These are phyloP conservation scores for Antennarius maculatus DNA, from an alignment of 2,797 vertebrate genomes.

Conservation along the genomic window DNA sequence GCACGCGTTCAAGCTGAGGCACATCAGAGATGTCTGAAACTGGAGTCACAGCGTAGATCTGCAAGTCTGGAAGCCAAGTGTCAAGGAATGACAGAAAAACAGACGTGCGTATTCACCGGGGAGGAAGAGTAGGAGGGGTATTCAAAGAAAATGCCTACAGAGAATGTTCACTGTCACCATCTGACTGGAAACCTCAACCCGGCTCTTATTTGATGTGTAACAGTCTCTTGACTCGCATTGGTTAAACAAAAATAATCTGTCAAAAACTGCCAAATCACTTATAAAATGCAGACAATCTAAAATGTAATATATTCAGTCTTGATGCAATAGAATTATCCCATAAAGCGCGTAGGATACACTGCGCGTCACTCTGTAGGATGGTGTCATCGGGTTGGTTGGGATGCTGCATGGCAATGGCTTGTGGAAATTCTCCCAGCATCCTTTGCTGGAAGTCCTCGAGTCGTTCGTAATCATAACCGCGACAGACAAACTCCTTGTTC, in stretches of 20 bases:
- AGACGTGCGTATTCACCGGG: conserved; percentile 39
- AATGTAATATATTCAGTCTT: no score
- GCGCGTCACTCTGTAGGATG: conserved; percentile 94
- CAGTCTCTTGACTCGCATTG: background rate
- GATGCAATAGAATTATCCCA: background rate
- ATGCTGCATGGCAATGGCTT: conserved; percentile 99
- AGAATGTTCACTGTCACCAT: conserved; percentile 14
- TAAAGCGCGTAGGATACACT: conserved; percentile 89
- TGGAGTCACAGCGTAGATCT: conserved; percentile 97
- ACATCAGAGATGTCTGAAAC: conserved; percentile 94
- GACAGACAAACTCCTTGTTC: conserved; percentile 99
- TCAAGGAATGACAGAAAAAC: conserved; percentile 83
- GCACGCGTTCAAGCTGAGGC: conserved; percentile 95
- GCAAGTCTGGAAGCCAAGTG: conserved; percentile 86
- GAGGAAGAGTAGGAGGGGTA: conserved; percentile 5
- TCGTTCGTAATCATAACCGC: conserved; percentile 96
- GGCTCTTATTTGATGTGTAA: background rate
- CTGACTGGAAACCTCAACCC: conserved; percentile 8
- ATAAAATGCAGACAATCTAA: no score
- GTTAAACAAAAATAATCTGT: no score
- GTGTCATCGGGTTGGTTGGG: conserved; percentile 97
- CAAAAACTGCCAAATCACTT: no score
- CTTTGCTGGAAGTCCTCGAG: conserved; percentile 98
- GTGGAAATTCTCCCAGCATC: conserved; percentile 98
- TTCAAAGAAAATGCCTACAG: conserved; percentile 28